Evolutionary conservation across 2,888 invertebrate species (phyloP).

Genomic region (Euplexia lucipara): DNA sequence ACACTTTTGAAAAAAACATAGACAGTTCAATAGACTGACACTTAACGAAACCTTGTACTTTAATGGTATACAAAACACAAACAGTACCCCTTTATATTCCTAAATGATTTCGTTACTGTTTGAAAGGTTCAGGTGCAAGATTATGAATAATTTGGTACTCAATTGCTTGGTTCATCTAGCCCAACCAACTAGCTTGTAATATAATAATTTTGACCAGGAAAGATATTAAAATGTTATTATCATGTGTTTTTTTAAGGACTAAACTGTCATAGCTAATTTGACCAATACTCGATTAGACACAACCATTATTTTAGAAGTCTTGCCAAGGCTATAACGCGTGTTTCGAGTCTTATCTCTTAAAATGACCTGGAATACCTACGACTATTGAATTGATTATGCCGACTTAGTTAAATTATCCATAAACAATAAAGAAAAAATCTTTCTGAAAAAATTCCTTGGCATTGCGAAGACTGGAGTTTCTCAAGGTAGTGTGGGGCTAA

Average conservation of each 20-base stretch:
- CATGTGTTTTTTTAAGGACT: no score
- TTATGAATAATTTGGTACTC: neutral
- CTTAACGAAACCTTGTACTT: neutral
- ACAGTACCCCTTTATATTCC: neutral
- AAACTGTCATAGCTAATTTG: no score
- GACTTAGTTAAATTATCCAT: no score
- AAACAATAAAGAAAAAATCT: neutral
- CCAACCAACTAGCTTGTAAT: no score
- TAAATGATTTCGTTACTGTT: neutral
- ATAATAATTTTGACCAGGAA: neutral
- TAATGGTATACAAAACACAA: neutral
- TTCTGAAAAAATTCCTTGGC: neutral
- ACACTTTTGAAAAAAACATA: constrained; percentile 5
- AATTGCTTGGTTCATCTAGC: neutral
- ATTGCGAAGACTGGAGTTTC: neutral
- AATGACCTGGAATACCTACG: neutral
- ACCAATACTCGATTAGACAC: no score
- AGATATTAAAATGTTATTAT: no score
- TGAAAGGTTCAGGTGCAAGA: neutral
- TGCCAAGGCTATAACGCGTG: neutral
- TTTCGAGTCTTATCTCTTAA: neutral
- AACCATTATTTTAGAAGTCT: neutral
- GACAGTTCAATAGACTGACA: neutral
- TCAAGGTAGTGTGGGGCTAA: constrained; percentile 4
- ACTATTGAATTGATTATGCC: no score